A percentile compares a stretch with the other conserved stretches of the same genome.
Evolutionary conservation across 2,113 vertebrate species (phyloP).

Genomic region (Cricetomys ansorgei): DNA sequence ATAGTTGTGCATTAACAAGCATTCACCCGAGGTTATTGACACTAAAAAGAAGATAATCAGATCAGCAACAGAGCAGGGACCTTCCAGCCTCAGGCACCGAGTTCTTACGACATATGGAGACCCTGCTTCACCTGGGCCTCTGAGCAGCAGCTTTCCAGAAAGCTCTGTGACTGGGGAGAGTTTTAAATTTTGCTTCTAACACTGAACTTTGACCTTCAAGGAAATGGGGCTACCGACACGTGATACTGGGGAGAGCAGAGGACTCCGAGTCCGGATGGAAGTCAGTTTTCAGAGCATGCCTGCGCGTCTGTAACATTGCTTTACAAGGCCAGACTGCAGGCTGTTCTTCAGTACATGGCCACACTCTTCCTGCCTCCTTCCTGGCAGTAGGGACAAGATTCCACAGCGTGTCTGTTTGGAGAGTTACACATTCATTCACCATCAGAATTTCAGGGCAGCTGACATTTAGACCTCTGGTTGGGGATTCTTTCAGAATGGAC

Average conservation of each 20-base stretch:
- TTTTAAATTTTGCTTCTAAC: background rate
- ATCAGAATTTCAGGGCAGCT: slow-evolving; percentile 56
- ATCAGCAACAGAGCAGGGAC: background rate
- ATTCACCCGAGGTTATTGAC: background rate
- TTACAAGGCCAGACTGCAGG: slow-evolving; percentile 13
- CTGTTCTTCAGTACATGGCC: slow-evolving; percentile 4
- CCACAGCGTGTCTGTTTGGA: slow-evolving; percentile 51
- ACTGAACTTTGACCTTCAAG: background rate
- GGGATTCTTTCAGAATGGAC: slow-evolving; percentile 69
- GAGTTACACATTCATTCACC: slow-evolving; percentile 62
- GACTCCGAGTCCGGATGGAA: background rate
- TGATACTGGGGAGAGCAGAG: background rate
- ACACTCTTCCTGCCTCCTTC: slow-evolving; percentile 13
- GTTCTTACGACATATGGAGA: background rate
- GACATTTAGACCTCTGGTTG: slow-evolving; percentile 77
- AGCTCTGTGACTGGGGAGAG: background rate
- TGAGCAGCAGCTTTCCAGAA: background rate
- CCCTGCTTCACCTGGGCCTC: background rate
- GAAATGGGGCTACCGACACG: background rate
- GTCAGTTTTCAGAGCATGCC: background rate
- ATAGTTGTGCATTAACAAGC: background rate
- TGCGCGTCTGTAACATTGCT: background rate
- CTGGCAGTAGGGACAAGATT: slow-evolving; percentile 59
- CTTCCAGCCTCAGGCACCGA: background rate
- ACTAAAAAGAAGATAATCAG: background rate